A percentile compares a stretch with the other conserved stretches of the same genome.
Evolutionary conservation across 2,113 vertebrate genomes (phyloP).

Genomic region (Poeciliopsis occidentalis): DNA sequence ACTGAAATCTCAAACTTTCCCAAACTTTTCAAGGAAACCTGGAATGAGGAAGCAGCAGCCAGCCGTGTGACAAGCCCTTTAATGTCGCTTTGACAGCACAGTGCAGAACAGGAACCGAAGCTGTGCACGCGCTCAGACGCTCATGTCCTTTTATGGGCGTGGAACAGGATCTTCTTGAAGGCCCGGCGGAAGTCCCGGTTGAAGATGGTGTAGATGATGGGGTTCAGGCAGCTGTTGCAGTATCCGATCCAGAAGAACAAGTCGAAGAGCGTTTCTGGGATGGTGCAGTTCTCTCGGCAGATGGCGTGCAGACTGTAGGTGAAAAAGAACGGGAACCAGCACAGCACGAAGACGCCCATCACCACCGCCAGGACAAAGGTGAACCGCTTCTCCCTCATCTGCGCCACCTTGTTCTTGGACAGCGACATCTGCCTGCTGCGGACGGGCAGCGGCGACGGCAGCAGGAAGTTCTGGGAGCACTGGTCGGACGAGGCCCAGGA

Average conservation of each 20-base stretch:
- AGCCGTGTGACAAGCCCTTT: conserved; percentile 66
- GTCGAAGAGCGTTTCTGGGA: conserved; percentile 88
- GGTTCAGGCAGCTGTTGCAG: conserved; percentile 82
- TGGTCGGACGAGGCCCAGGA: conserved; percentile 61
- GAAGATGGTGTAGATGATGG: conserved; percentile 81
- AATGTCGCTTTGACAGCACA: conserved; percentile 65
- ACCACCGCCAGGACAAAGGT: conserved; percentile 87
- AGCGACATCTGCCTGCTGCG: conserved; percentile 66
- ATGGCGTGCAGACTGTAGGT: conserved; percentile 87
- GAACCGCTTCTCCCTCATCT: conserved; percentile 85
- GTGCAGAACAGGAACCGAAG: conserved; percentile 47
- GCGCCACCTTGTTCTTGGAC: conserved; percentile 79
- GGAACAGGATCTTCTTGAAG: conserved; percentile 82
- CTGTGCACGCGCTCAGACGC: conserved; percentile 1
- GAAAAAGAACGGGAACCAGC: conserved; percentile 92
- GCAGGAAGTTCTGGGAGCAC: conserved; percentile 59
- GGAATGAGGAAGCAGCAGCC: conserved; percentile 53
- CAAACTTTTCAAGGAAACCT: background rate
- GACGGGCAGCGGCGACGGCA: conserved; percentile 46
- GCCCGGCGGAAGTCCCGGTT: conserved; percentile 87
- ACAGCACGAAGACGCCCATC: conserved; percentile 87
- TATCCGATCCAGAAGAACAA: conserved; percentile 91
- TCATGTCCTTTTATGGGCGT: conserved; percentile 57
- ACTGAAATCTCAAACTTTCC: too few species aligned
- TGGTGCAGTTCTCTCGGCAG: conserved; percentile 79